Percentiles rank a stretch among this genome's conserved stretches.
Evolutionary conservation across 2,888 invertebrate genomes (phyloP).

Genomic region (Apotomis capreana): DNA sequence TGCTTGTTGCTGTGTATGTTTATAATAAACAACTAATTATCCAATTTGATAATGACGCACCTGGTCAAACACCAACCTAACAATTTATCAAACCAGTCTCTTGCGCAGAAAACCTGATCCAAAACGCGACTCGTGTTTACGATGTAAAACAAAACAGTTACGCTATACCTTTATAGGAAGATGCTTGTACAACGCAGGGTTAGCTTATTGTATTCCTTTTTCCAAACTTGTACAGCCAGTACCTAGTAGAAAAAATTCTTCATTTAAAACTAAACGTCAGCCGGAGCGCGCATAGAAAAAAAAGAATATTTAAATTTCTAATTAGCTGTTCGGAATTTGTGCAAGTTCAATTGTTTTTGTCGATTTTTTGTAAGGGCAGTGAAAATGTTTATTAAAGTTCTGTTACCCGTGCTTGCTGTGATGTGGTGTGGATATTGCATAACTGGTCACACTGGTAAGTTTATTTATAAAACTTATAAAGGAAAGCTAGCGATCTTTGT

Average conservation of each 20-base stretch:
- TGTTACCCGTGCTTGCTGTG: slow-evolving; percentile 11
- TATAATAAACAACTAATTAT: neutral
- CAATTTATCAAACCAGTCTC: slow-evolving; percentile 27
- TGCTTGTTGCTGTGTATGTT: no score
- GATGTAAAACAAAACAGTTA: slow-evolving; percentile 24
- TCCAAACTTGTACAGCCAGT: slow-evolving; percentile 18
- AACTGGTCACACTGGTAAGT: slow-evolving; percentile 38
- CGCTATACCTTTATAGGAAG: slow-evolving; percentile 6
- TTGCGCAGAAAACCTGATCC: slow-evolving; percentile 24
- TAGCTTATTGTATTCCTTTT: neutral
- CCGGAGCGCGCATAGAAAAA: neutral
- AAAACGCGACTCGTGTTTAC: slow-evolving; percentile 10
- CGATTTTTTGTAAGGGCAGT: neutral
- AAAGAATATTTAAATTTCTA: neutral
- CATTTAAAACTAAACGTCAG: neutral
- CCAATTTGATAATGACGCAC: slow-evolving; percentile 12
- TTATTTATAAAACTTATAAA: neutral
- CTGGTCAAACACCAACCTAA: slow-evolving; percentile 3
- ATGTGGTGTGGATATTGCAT: slow-evolving; percentile 32
- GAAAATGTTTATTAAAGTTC: slow-evolving; percentile 24
- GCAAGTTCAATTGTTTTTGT: slow-evolving; percentile 1
- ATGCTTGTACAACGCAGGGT: slow-evolving; percentile 8
- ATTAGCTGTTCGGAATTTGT: slow-evolving; percentile 2
- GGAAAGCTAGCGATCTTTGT: neutral
- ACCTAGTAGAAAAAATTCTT: neutral